Percentiles rank a stretch among this genome's conserved stretches.
These are phyloP conservation scores for Leptoteleia sp. DNA, from an alignment of 1,140 invertebrate species.

Conservation along the genomic window DNA sequence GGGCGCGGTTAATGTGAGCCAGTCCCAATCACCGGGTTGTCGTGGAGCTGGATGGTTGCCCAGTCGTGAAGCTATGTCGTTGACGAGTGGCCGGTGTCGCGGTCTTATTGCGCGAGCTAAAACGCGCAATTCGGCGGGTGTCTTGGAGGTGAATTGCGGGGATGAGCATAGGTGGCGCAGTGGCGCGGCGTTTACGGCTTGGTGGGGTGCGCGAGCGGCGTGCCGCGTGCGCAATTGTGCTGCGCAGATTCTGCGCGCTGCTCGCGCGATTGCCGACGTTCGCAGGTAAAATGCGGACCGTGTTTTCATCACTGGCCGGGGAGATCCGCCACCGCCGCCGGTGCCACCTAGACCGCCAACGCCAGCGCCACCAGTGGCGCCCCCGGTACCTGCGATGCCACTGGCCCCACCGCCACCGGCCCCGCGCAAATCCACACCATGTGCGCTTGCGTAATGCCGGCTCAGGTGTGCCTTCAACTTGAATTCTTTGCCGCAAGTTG, in stretches of 20 bases:
- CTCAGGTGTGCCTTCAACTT: constrained; percentile 95
- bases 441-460: constrained; percentile 94
- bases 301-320: constrained; percentile 97
- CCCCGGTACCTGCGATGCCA: constrained; percentile 21
- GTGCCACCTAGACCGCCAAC: constrained; percentile 62
- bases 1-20: constrained; percentile 90
- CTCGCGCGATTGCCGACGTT: constrained; percentile 92
- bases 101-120: constrained; percentile 90
- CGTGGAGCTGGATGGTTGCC: constrained; percentile 83
- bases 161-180: constrained; percentile 84
- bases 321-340: constrained; percentile 82
- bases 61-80: constrained; percentile 88
- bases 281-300: constrained; percentile 96
- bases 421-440: constrained; percentile 86
- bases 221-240: constrained; percentile 91
- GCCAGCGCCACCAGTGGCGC: constrained; percentile 74
- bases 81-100: constrained; percentile 87
- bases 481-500: constrained; percentile 96
- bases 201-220: constrained; percentile 92
- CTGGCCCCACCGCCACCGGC: background rate
- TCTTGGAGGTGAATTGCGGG: constrained; percentile 91
- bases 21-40: constrained; percentile 87
- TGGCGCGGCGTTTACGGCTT: constrained; percentile 83
- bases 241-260: constrained; percentile 92
- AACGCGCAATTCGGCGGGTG: constrained; percentile 87